These are phyloP conservation scores for Nasonia giraulti DNA, from an alignment of 1,140 invertebrate genomes.

Conservation along the genomic window DNA sequence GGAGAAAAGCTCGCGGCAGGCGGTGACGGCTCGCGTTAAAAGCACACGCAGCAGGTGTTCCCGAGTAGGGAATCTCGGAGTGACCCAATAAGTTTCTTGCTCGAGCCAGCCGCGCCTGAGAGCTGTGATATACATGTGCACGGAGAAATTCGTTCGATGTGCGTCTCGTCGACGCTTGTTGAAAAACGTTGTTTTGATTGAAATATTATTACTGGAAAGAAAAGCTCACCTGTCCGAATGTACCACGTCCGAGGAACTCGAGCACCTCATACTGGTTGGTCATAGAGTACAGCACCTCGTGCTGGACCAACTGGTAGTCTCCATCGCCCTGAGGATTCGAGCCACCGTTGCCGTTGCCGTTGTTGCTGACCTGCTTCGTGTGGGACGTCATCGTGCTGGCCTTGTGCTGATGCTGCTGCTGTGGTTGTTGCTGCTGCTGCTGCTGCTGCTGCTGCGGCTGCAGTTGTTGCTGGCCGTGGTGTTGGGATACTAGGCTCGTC, in stretches of 20 bases:
- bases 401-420: conserved; percentile 58
- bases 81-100: conserved; percentile 20
- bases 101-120: neutral
- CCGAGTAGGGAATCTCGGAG: conserved; percentile 2
- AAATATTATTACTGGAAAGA: neutral
- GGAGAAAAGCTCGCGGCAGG: neutral
- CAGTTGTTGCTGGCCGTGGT: conserved; percentile 57
- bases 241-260: conserved; percentile 98
- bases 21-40: neutral
- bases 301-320: conserved; percentile 98
- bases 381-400: conserved; percentile 82
- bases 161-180: no score
- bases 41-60: conserved; percentile 3
- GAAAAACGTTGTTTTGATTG: no score
- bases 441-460: conserved; percentile 57
- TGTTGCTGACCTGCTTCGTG: conserved; percentile 78
- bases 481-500: conserved; percentile 58
- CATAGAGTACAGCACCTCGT: conserved; percentile 97
- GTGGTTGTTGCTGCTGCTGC: conserved; percentile 60
- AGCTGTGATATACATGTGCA: no score
- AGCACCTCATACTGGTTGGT: conserved; percentile 96
- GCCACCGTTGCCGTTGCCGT: conserved; percentile 75
- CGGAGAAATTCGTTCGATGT: no score
- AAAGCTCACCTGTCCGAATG: conserved; percentile 91
- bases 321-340: conserved; percentile 89